phyloP scores from a whole-genome alignment of 2,888 invertebrate genomes.

The Thymelicus acteon region DNA sequence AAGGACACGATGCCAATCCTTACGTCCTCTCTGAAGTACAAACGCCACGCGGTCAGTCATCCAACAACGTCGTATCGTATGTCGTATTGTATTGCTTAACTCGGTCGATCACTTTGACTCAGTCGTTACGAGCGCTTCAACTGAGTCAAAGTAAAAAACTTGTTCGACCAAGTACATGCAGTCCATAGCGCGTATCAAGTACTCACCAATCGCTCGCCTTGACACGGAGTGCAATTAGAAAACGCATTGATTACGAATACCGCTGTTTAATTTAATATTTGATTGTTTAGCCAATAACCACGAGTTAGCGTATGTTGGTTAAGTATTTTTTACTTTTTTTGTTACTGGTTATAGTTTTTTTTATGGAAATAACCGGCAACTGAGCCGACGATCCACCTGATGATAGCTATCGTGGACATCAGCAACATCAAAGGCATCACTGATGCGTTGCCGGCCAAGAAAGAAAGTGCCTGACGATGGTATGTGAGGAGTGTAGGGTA shows the following conservation, averaged over 20 bases:
- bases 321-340: background rate
- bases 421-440: too few species aligned
- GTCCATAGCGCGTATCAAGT: slow-evolving; percentile 3
- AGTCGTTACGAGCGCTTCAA: background rate
- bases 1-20: too few species aligned
- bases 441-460: too few species aligned
- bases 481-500: too few species aligned
- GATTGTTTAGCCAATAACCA: slow-evolving; percentile 7
- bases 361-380: too few species aligned
- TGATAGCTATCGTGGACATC: too few species aligned
- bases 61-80: background rate
- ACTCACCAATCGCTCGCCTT: slow-evolving; percentile 5
- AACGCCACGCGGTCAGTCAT: too few species aligned
- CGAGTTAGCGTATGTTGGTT: background rate
- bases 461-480: too few species aligned
- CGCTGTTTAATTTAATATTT: slow-evolving; percentile 4
- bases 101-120: background rate
- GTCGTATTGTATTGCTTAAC: background rate
- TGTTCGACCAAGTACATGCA: slow-evolving; percentile 8
- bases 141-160: slow-evolving; percentile 4
- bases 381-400: too few species aligned
- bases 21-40: too few species aligned
- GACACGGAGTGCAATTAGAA: slow-evolving; percentile 11
- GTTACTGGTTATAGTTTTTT: too few species aligned
- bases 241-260: slow-evolving; percentile 11